Conservation (phyloP, 2,888 invertebrate genomes). For the Dryobota labecula region DNA sequence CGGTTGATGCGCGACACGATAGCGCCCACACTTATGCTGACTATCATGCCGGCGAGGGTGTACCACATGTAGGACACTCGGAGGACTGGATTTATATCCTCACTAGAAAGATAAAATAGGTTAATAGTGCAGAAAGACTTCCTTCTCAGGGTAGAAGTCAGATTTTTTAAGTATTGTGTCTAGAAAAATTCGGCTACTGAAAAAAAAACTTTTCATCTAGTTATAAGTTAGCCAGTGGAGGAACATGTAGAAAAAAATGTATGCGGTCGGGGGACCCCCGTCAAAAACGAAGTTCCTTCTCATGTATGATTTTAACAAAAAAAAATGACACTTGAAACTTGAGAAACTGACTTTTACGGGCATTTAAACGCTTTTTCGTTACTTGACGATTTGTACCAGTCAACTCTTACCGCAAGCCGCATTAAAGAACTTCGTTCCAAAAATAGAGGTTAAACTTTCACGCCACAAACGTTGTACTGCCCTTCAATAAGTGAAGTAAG, state of each 20-base stretch:
- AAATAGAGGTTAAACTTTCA: neutral
- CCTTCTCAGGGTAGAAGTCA: neutral
- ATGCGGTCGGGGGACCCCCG: too few relatives aligned
- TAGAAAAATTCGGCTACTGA: neutral
- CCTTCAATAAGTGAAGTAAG: neutral
- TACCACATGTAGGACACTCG: conserved; percentile 95
- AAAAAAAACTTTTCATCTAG: neutral
- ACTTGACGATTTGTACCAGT: too few relatives aligned
- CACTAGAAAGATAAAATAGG: conserved; percentile 65
- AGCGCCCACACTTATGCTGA: conserved; percentile 80
- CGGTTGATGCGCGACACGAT: conserved; percentile 77
- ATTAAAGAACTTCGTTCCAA: too few relatives aligned
- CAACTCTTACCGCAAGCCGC: too few relatives aligned
- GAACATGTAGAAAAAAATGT: neutral
- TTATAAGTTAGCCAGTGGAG: too few relatives aligned
- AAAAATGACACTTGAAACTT: too few relatives aligned
- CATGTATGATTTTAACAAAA: too few relatives aligned
- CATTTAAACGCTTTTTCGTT: too few relatives aligned
- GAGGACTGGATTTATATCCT: conserved; percentile 92
- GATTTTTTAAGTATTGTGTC: neutral
- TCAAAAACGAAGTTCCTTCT: too few relatives aligned
- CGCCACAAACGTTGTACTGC: neutral
- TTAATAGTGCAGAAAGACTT: neutral
- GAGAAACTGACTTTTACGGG: too few relatives aligned
- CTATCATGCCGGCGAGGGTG: conserved; percentile 88